These are phyloP conservation scores for Calcarius lapponicus DNA, from an alignment of 2,797 vertebrate species.

Conservation along the genomic window DNA sequence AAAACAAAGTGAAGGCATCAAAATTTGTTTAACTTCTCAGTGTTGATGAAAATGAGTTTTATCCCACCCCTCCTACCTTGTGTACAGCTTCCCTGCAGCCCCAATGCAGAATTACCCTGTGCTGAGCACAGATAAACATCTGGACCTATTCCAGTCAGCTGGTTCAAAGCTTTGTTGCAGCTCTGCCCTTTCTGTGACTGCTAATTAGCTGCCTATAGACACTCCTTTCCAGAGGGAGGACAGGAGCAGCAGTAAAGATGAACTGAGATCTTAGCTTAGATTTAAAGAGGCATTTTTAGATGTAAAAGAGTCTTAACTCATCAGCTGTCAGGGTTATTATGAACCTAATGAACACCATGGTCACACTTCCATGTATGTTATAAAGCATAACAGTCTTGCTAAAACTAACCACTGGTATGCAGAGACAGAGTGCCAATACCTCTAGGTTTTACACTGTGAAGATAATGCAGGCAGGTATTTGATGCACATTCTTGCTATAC, in stretches of 20 bases:
- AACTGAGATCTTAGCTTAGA: background rate
- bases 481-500: background rate
- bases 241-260: background rate
- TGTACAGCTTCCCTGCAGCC: background rate
- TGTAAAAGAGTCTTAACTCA: background rate
- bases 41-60: background rate
- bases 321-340: background rate
- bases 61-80: background rate
- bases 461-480: background rate
- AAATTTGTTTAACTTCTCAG: background rate
- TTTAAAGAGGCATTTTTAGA: background rate
- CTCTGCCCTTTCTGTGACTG: background rate
- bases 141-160: background rate
- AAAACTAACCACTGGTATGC: background rate
- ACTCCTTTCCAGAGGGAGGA: background rate
- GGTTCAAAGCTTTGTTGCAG: background rate
- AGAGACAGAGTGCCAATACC: background rate
- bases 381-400: background rate
- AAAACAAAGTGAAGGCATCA: background rate
- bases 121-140: background rate
- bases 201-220: background rate
- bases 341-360: background rate
- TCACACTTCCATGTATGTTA: background rate
- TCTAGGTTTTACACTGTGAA: background rate
- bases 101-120: background rate